Evolutionary conservation across 92 coral and sea anemone species (phyloP).

Genomic region (Actinernus sp.): DNA sequence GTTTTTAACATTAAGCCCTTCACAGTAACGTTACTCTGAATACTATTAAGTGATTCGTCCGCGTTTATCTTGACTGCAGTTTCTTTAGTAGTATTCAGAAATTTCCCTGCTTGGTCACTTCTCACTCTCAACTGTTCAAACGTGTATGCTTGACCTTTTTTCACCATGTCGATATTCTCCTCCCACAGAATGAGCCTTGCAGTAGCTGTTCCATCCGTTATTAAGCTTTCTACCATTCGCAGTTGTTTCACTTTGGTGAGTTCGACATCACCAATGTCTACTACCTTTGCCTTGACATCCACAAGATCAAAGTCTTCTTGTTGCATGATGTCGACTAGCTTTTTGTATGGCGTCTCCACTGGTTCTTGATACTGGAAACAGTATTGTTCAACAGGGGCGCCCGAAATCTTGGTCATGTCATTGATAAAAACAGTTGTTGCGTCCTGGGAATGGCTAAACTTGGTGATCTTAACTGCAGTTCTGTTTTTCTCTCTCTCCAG

Average conservation of each 20-base stretch:
- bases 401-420: conserved; percentile 8
- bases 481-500: too few relatives aligned
- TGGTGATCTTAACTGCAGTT: too few relatives aligned
- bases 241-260: conserved; percentile 14
- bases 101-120: conserved; percentile 11
- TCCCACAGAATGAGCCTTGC: conserved; percentile 32
- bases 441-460: too few relatives aligned
- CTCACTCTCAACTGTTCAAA: conserved; percentile 28
- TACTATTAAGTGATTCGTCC: too few relatives aligned
- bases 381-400: conserved; percentile 23
- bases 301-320: conserved; percentile 20
- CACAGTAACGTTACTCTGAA: too few relatives aligned
- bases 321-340: conserved; percentile 1
- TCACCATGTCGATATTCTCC: too few relatives aligned
- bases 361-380: conserved; percentile 30
- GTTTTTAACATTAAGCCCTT: too few relatives aligned
- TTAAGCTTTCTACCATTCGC: conserved; percentile 12
- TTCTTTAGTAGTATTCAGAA: too few relatives aligned
- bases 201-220: conserved; percentile 27
- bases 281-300: conserved; percentile 19
- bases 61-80: too few relatives aligned
- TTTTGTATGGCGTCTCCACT: neutral
- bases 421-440: too few relatives aligned
- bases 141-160: conserved; percentile 34
- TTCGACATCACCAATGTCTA: conserved; percentile 16